phyloP scores from a whole-genome alignment of 2,888 invertebrate genomes.

The Microplitis manilae region DNA sequence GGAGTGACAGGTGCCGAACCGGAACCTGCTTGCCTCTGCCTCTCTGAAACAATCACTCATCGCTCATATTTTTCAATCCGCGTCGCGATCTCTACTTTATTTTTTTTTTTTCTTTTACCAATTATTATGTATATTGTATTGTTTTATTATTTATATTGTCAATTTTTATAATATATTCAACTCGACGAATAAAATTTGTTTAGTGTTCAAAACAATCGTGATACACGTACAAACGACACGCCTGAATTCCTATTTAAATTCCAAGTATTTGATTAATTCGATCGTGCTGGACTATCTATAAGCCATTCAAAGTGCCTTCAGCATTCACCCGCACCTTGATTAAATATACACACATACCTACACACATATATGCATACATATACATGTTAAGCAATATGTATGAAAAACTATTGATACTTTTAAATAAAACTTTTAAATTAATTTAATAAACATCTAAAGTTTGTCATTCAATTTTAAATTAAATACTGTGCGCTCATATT shows the following conservation, averaged over 20 bases:
- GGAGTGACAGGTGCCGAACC: slow-evolving; percentile 84
- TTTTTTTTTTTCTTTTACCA: not conserved
- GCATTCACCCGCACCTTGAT: slow-evolving; percentile 2
- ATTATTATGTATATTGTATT: not conserved
- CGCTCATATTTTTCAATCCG: slow-evolving; percentile 57
- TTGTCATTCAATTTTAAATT: not conserved
- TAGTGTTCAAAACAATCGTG: slow-evolving; percentile 4
- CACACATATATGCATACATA: not conserved
- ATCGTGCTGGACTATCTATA: not conserved
- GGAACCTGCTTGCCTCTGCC: slow-evolving; percentile 77
- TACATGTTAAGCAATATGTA: not conserved
- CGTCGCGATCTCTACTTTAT: slow-evolving; percentile 7
- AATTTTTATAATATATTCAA: not conserved
- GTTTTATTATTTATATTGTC: not conserved
- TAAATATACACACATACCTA: not conserved
- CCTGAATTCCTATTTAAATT: slow-evolving; percentile 17
- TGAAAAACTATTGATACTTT: not conserved
- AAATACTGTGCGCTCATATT: not conserved
- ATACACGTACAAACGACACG: not conserved
- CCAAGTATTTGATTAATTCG: slow-evolving; percentile 10
- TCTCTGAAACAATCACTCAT: slow-evolving; percentile 74
- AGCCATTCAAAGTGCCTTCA: slow-evolving; percentile 15
- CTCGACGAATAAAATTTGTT: not conserved
- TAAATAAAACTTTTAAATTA: not conserved
- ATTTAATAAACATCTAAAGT: not conserved